Conservation (phyloP, 2,797 vertebrate species). For the Hemitrygon akajei region DNA sequence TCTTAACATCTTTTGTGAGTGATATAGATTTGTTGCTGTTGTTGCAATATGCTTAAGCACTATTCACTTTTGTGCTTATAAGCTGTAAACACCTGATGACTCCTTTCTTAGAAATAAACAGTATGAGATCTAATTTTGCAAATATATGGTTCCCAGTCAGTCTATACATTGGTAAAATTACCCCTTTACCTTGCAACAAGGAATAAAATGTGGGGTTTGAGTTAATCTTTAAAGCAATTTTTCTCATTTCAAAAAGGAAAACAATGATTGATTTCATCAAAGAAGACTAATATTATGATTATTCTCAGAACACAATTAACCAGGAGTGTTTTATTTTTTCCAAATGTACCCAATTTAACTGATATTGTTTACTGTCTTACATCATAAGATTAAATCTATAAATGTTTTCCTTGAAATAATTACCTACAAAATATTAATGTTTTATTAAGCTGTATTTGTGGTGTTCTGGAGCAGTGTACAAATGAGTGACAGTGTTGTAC, state of each 20-base stretch:
- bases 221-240: not conserved
- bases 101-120: not conserved
- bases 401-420: not conserved
- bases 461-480: not conserved
- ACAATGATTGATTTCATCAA: not conserved
- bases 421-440: not conserved
- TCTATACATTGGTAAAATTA: not conserved
- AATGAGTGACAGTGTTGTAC: conserved; percentile 9
- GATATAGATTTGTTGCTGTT: not conserved
- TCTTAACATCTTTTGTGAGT: not conserved
- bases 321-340: not conserved
- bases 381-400: not conserved
- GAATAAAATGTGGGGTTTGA: not conserved
- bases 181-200: not conserved
- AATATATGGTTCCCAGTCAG: not conserved
- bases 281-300: not conserved
- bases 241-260: not conserved
- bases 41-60: not conserved
- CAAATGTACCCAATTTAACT: not conserved
- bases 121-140: not conserved
- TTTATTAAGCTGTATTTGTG: not conserved
- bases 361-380: not conserved
- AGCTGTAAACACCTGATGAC: not conserved
- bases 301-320: not conserved
- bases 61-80: not conserved